A percentile compares a stretch with the other conserved stretches of the same genome.
These are phyloP conservation scores for Lepidocyrtinus sp. DNA, from an alignment of 2,888 invertebrate genomes.

Conservation along the genomic window DNA sequence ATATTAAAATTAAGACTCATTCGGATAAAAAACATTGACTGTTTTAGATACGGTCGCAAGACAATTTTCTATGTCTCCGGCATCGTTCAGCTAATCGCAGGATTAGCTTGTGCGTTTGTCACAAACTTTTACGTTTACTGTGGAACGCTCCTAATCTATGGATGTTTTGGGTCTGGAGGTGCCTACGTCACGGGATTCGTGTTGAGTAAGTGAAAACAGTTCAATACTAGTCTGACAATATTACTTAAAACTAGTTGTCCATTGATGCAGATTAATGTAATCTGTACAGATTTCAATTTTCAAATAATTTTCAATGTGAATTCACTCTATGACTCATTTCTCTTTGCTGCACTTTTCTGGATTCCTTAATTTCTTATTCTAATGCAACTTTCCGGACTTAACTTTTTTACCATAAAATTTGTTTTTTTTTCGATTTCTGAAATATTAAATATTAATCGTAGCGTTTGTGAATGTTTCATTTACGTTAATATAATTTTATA, in stretches of 20 bases:
- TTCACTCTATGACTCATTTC: neutral
- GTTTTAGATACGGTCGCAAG: constrained; percentile 80
- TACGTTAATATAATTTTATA: neutral
- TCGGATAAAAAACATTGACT: too few species aligned
- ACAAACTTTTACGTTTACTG: constrained; percentile 75
- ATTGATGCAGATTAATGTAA: neutral
- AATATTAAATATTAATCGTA: neutral
- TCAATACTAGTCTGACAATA: neutral
- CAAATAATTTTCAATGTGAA: neutral
- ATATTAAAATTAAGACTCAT: too few species aligned
- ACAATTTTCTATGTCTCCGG: constrained; percentile 85
- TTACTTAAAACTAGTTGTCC: constrained; percentile 14
- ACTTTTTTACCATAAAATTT: neutral
- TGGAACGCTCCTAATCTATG: constrained; percentile 78
- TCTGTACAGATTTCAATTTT: neutral
- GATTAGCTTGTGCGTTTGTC: constrained; percentile 83
- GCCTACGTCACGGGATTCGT: constrained; percentile 78
- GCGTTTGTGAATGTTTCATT: neutral
- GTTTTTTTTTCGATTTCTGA: neutral
- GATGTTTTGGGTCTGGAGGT: constrained; percentile 88
- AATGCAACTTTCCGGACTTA: neutral
- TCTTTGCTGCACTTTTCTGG: neutral
- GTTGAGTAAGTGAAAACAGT: constrained; percentile 72
- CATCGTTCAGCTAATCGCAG: constrained; percentile 80
- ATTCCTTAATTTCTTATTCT: neutral